A percentile compares a stretch with the other conserved stretches of the same genome.
These are phyloP conservation scores for Pristionchus exspectatus DNA, from an alignment of 2,888 invertebrate genomes.

Conservation along the genomic window DNA sequence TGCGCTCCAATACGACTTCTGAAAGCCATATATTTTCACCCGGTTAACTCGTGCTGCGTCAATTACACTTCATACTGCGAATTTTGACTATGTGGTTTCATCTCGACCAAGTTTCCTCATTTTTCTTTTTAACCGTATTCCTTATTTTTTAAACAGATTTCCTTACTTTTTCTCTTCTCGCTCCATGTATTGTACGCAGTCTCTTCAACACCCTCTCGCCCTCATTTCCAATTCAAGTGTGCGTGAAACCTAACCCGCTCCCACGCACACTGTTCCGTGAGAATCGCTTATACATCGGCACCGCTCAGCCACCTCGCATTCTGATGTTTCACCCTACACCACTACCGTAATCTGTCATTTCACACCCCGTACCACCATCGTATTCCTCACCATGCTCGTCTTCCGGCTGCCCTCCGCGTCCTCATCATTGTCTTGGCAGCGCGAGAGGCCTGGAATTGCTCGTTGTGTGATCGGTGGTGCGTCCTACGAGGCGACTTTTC, in stretches of 20 bases:
- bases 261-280: neutral
- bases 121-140: no score
- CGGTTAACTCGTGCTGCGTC: no score
- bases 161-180: no score
- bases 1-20: no score
- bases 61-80: no score
- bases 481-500: neutral
- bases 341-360: neutral
- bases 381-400: conserved; percentile 33
- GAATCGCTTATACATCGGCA: neutral
- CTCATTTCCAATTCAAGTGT: neutral
- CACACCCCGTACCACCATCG: neutral
- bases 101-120: no score
- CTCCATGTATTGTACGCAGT: no score
- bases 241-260: conserved; percentile 1
- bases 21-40: no score
- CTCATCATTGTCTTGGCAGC: conserved; percentile 9
- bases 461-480: neutral
- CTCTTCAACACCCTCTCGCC: neutral
- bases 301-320: neutral
- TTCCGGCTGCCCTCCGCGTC: conserved; percentile 51
- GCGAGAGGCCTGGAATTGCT: conserved; percentile 11
- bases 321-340: neutral
- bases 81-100: no score
- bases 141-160: neutral